Evolutionary conservation across 2,797 vertebrate species (phyloP), one percentile per base, ranked within the genome.

Genomic region (Mastacembelus armatus): DNA sequence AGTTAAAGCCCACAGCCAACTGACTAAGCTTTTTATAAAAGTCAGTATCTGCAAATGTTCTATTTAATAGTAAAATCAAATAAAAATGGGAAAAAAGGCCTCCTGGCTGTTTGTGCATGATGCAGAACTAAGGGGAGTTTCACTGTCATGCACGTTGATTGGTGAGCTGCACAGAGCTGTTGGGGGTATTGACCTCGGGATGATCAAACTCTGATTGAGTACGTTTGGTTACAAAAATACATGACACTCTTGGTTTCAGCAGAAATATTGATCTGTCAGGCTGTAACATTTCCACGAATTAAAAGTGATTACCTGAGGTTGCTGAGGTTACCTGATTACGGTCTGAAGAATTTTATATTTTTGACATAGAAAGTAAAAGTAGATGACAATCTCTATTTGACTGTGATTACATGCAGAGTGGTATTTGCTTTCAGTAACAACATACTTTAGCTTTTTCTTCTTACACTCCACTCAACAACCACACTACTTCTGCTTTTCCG

Each of bases 141-240:
- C 72, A 10, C 27, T 22, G 61, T 24, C 49, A 72, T 77, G 57
- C 51, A 71, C 70, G 72, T 54, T 84, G 87, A 92, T 93, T 93
- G 93, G 92, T 74, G 71, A 78, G 38, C 68, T 59, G 44, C 59
- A 14, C 56, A 35, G 65, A 67, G 64, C 76, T 65, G 66, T 43
- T 52, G 8, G 74, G 88, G 81, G 50, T 85, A 89, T 71, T 93
- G 91, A 92, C 89, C 92, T 57, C 60, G 42, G 38, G 77, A 74
- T 66, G 87, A 83, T 91, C 87, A 85, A 90, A 92, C 85, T 86
- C 83, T 73, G 66, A 78, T 65, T 72, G 69, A 85, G 21, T 47
- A 55, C 71, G 45, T 74, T 71, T 83, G 71, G 77, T 89, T 89
- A 83, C 77, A 69, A 83, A 88, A 65, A 73, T 48, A 83, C 67